Percentiles rank a stretch among this genome's conserved stretches.
Conservation (phyloP, 2,113 vertebrate genomes). For the Ciconia stormi region DNA sequence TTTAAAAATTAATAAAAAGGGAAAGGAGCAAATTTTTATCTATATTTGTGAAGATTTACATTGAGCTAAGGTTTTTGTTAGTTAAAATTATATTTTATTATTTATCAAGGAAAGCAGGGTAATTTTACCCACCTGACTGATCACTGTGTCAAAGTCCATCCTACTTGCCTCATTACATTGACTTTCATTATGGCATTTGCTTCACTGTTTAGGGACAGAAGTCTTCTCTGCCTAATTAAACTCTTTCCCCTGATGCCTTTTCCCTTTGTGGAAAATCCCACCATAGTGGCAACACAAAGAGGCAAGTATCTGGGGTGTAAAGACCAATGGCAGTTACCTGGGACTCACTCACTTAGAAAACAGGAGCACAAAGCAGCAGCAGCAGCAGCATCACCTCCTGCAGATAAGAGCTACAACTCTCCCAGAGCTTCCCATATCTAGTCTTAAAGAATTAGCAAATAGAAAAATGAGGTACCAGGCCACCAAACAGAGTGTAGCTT, state of each 20-base stretch:
- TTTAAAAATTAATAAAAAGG: neutral
- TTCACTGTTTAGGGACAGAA: neutral
- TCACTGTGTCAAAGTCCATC: neutral
- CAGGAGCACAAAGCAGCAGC: constrained; percentile 54
- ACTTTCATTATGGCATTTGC: neutral
- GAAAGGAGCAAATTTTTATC: neutral
- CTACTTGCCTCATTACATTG: neutral
- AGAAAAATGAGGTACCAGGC: constrained; percentile 66
- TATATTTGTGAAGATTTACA: neutral
- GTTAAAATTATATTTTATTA: neutral
- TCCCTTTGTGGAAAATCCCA: neutral
- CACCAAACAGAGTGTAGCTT: neutral
- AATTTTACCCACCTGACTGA: neutral
- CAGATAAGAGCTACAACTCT: constrained; percentile 51
- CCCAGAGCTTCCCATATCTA: constrained; percentile 24
- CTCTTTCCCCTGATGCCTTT: neutral
- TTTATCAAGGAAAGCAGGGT: neutral
- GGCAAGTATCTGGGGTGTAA: neutral
- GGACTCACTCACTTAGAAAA: constrained; percentile 59
- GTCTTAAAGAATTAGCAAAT: constrained; percentile 37
- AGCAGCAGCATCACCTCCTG: constrained; percentile 24
- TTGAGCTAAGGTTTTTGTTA: neutral
- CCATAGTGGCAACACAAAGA: neutral
- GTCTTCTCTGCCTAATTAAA: neutral
- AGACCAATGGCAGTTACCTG: neutral